Conservation (phyloP, 2,888 invertebrate species). For the Chironomus tentans region DNA sequence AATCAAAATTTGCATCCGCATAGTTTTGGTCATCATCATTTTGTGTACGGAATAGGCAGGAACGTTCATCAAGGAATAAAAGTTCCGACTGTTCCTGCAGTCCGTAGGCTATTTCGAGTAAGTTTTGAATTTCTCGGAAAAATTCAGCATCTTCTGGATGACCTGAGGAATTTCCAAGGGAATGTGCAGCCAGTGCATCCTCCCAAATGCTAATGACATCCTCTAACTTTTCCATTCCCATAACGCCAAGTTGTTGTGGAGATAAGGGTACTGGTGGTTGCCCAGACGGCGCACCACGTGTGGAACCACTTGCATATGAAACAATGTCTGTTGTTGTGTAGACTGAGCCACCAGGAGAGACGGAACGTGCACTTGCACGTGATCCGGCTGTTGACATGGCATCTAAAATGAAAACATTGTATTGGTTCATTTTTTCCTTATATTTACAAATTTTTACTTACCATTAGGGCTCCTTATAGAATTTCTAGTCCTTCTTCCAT, state of each 20-base stretch:
- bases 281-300: constrained; percentile 44
- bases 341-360: constrained; percentile 50
- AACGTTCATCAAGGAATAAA: constrained; percentile 78
- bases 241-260: constrained; percentile 79
- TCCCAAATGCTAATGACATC: constrained; percentile 92
- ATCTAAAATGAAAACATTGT: no score
- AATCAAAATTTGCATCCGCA: constrained; percentile 59
- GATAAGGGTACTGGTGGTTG: constrained; percentile 59
- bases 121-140: constrained; percentile 47
- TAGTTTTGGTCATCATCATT: constrained; percentile 49
- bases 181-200: constrained; percentile 76
- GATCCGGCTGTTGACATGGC: constrained; percentile 57
- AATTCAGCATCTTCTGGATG: constrained; percentile 73
- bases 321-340: constrained; percentile 54
- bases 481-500: constrained; percentile 47
- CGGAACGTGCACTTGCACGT: constrained; percentile 51
- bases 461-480: constrained; percentile 63
- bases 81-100: constrained; percentile 81
- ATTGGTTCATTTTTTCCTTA: no score
- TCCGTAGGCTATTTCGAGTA: constrained; percentile 74
- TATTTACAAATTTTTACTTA: no score
- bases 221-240: constrained; percentile 89
- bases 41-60: constrained; percentile 73
- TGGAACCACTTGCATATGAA: constrained; percentile 60
- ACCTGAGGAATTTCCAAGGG: constrained; percentile 52